Evolutionary conservation across 1,140 invertebrate genomes (phyloP).

Genomic region (Ruditapes philippinarum): DNA sequence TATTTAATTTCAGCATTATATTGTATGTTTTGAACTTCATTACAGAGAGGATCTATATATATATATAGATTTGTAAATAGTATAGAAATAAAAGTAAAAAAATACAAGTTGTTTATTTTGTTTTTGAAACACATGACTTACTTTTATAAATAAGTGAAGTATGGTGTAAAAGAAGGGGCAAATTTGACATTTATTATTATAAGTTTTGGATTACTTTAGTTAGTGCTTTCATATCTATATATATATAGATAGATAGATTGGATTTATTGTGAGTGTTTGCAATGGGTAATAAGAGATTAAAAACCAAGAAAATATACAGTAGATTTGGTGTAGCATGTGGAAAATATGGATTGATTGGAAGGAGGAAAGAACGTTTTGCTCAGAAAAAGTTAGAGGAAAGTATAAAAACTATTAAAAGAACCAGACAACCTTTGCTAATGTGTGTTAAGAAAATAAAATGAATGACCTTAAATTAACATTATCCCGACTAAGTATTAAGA

Average conservation of each 20-base stretch:
- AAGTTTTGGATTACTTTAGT: neutral
- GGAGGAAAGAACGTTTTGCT: neutral
- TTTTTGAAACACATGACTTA: neutral
- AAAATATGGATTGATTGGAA: too few relatives aligned
- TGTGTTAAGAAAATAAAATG: neutral
- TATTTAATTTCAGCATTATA: neutral
- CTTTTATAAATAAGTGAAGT: neutral
- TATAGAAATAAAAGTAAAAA: too few relatives aligned
- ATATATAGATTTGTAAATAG: neutral
- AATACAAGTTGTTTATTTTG: too few relatives aligned
- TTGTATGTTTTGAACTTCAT: too few relatives aligned
- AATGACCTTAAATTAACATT: neutral
- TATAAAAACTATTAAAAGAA: neutral
- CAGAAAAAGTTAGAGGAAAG: neutral
- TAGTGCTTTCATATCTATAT: neutral
- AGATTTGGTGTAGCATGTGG: too few relatives aligned
- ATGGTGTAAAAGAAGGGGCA: neutral
- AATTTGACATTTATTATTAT: neutral
- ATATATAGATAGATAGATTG: too few relatives aligned
- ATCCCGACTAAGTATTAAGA: neutral
- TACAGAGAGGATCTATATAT: too few relatives aligned
- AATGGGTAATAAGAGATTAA: neutral
- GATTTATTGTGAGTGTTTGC: too few relatives aligned
- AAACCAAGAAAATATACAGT: too few relatives aligned
- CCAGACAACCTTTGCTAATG: neutral